phyloP scores from a whole-genome alignment of 2,888 invertebrate genomes.

The Muschampia plurimacula region DNA sequence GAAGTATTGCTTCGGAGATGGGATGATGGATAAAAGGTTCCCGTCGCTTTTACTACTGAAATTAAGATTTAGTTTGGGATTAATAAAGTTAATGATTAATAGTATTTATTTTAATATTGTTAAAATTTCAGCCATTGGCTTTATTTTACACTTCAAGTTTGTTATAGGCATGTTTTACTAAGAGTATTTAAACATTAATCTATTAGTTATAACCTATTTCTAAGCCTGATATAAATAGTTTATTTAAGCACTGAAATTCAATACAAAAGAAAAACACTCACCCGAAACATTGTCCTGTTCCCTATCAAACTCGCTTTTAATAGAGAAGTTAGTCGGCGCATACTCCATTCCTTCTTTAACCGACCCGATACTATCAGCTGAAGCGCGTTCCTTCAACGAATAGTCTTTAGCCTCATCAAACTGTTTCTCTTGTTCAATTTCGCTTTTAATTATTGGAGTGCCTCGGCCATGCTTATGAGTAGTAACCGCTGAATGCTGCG shows the following conservation, averaged over 20 bases:
- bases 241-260: neutral
- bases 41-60: slow-evolving; percentile 96
- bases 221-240: too few species aligned
- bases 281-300: slow-evolving; percentile 82
- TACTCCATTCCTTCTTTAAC: slow-evolving; percentile 71
- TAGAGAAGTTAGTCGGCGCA: slow-evolving; percentile 74
- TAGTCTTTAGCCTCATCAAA: slow-evolving; percentile 83
- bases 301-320: slow-evolving; percentile 80
- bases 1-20: slow-evolving; percentile 84
- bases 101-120: neutral
- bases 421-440: slow-evolving; percentile 69
- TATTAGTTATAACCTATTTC: too few species aligned
- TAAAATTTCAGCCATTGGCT: too few species aligned
- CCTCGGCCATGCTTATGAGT: slow-evolving; percentile 82
- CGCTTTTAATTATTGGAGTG: slow-evolving; percentile 76
- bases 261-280: slow-evolving; percentile 61
- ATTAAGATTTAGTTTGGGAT: slow-evolving; percentile 59
- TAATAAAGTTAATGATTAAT: neutral
- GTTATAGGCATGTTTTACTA: too few species aligned
- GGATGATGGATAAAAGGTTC: slow-evolving; percentile 95
- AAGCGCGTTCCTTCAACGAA: slow-evolving; percentile 79
- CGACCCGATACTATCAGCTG: slow-evolving; percentile 73
- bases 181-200: too few species aligned
- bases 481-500: slow-evolving; percentile 79
- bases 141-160: too few species aligned